Conservation (phyloP, 2,888 invertebrate genomes). For the Junonia oenone region DNA sequence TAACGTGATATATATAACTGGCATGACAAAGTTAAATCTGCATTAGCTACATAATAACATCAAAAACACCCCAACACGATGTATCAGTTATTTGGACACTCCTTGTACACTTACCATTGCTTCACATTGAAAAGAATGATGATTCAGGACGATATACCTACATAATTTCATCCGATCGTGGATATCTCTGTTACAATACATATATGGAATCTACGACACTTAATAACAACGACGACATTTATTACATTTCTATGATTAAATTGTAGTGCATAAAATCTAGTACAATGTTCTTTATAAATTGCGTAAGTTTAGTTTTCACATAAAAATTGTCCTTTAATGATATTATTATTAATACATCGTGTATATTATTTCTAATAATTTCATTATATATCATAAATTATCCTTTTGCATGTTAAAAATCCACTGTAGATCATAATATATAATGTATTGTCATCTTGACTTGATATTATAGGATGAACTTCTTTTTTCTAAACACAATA, state of each 20-base stretch:
- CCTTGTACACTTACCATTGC: constrained; percentile 69
- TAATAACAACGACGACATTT: constrained; percentile 9
- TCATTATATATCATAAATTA: neutral
- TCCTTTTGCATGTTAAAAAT: neutral
- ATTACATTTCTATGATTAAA: neutral
- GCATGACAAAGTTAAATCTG: constrained; percentile 14
- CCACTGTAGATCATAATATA: neutral
- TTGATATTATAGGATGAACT: no score
- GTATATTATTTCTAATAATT: no score
- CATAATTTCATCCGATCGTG: constrained; percentile 52
- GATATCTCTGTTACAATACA: constrained; percentile 41
- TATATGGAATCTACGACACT: neutral
- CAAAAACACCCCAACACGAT: constrained; percentile 50
- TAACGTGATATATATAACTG: constrained; percentile 7
- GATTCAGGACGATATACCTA: constrained; percentile 59
- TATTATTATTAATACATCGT: neutral
- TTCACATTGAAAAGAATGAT: constrained; percentile 43
- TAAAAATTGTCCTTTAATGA: neutral
- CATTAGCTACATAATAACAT: constrained; percentile 18
- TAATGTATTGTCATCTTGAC: neutral
- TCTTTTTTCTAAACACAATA: no score
- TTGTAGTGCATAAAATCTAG: neutral
- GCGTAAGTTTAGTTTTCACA: neutral
- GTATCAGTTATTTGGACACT: constrained; percentile 66
- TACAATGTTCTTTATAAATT: constrained; percentile 4